A percentile compares a stretch with the other conserved stretches of the same genome.
These are phyloP conservation scores for Spheniscus mendiculus DNA, from an alignment of 2,113 vertebrate species.

Conservation along the genomic window DNA sequence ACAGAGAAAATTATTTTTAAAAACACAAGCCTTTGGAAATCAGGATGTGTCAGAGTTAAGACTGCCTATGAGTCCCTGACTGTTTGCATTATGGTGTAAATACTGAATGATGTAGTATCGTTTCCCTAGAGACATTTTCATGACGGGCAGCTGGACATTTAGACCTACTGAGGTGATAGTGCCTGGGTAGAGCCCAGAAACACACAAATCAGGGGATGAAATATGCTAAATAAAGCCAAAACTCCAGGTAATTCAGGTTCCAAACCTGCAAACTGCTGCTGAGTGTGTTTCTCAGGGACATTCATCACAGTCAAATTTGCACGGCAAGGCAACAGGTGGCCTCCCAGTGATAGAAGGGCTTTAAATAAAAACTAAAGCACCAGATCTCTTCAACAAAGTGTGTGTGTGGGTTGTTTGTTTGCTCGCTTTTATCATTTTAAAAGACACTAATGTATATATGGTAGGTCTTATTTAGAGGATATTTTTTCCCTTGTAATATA, in stretches of 20 bases:
- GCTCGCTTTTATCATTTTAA: neutral
- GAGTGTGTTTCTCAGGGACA: neutral
- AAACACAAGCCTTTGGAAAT: neutral
- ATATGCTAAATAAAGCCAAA: neutral
- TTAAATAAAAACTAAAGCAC: neutral
- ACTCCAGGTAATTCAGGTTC: neutral
- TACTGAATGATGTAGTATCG: neutral
- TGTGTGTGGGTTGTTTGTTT: neutral
- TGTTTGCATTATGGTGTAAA: neutral
- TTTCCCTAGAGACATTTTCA: neutral
- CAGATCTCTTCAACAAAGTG: neutral
- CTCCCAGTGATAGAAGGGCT: neutral
- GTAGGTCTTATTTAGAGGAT: neutral
- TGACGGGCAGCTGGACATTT: accelerated
- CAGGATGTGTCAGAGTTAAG: neutral
- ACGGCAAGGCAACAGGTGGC: neutral
- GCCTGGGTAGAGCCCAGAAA: neutral
- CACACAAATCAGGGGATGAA: neutral
- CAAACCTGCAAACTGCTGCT: neutral
- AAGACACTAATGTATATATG: neutral
- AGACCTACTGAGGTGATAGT: neutral
- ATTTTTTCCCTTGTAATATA: neutral
- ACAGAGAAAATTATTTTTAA: neutral
- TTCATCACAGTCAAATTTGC: neutral
- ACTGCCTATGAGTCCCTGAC: neutral